Percentiles rank a stretch among this genome's conserved stretches.
phyloP scores from a whole-genome alignment of 35 echinoderm and acorn worm genomes.

The Apostichopus californicus region DNA sequence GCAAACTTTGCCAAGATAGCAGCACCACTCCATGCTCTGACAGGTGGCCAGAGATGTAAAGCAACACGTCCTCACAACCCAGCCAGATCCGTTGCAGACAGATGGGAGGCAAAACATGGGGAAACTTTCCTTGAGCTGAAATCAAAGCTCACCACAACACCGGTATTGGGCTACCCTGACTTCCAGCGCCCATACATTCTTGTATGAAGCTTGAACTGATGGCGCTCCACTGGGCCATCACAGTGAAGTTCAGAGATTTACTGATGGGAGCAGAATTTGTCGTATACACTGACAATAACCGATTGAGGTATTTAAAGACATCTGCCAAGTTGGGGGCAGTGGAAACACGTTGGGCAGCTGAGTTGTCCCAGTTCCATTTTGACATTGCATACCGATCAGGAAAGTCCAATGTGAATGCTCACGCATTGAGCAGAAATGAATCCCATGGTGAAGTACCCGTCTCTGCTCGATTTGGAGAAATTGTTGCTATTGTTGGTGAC shows the following conservation, averaged over 20 bases:
- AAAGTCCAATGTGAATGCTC: constrained; percentile 51
- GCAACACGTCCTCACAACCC: constrained; percentile 39
- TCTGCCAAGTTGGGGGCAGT: constrained; percentile 69
- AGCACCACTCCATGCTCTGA: constrained; percentile 66
- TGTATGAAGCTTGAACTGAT: constrained; percentile 79
- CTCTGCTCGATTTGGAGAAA: constrained; percentile 22
- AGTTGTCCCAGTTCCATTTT: constrained; percentile 66
- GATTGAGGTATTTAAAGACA: constrained; percentile 59
- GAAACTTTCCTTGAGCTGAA: constrained; percentile 17
- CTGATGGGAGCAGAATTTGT: constrained; percentile 22
- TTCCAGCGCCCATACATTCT: not conserved
- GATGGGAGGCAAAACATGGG: constrained; percentile 62
- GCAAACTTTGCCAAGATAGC: constrained; percentile 65
- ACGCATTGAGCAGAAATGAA: constrained; percentile 64
- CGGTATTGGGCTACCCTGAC: constrained; percentile 33
- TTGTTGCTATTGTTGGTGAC: not conserved
- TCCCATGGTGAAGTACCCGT: constrained; percentile 31
- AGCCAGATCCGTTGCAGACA: constrained; percentile 12
- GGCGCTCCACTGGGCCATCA: constrained; percentile 75
- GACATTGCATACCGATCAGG: constrained; percentile 63
- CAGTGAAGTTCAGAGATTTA: constrained; percentile 46
- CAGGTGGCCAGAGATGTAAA: not conserved
- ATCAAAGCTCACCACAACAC: not conserved
- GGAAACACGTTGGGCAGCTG: constrained; percentile 68
- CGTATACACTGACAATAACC: constrained; percentile 65